Percentiles rank a stretch among this genome's conserved stretches.
These are phyloP conservation scores for Hyla sarda DNA, from an alignment of 2,113 vertebrate species.

Conservation along the genomic window DNA sequence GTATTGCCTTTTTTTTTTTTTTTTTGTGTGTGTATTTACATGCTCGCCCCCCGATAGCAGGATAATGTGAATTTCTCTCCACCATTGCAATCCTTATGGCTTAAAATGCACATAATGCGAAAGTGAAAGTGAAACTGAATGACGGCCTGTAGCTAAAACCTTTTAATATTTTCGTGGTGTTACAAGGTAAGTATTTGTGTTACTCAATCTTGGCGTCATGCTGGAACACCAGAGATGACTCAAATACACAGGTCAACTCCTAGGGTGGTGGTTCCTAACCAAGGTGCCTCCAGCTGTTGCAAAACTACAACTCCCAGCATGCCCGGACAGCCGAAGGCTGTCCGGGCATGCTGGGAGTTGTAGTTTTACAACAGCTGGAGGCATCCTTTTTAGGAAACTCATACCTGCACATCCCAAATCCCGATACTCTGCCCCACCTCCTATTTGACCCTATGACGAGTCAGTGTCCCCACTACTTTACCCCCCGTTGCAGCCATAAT, in stretches of 20 bases:
- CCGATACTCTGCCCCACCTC: background rate
- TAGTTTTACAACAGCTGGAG: too few relatives aligned
- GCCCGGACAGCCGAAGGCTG: too few relatives aligned
- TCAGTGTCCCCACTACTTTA: background rate
- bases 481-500: background rate
- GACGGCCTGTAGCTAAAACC: slow-evolving; percentile 47
- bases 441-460: background rate
- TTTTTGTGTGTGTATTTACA: background rate
- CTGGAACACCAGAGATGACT: background rate
- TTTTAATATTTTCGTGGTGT: slow-evolving; percentile 70
- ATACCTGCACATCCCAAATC: background rate
- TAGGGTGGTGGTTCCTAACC: too few relatives aligned
- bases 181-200: slow-evolving; percentile 79
- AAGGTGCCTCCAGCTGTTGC: too few relatives aligned
- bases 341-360: too few relatives aligned
- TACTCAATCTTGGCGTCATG: background rate
- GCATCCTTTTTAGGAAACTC: background rate
- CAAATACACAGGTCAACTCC: background rate
- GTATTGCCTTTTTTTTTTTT: slow-evolving; percentile 2
- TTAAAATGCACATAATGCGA: slow-evolving; percentile 73
- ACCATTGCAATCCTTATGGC: slow-evolving; percentile 71
- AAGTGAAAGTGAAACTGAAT: background rate
- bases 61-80: slow-evolving; percentile 61
- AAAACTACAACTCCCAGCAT: too few relatives aligned
- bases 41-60: background rate